A percentile compares a stretch with the other conserved stretches of the same genome.
These are phyloP conservation scores for Archivesica marissinica DNA, from an alignment of 1,140 invertebrate genomes.

Conservation along the genomic window DNA sequence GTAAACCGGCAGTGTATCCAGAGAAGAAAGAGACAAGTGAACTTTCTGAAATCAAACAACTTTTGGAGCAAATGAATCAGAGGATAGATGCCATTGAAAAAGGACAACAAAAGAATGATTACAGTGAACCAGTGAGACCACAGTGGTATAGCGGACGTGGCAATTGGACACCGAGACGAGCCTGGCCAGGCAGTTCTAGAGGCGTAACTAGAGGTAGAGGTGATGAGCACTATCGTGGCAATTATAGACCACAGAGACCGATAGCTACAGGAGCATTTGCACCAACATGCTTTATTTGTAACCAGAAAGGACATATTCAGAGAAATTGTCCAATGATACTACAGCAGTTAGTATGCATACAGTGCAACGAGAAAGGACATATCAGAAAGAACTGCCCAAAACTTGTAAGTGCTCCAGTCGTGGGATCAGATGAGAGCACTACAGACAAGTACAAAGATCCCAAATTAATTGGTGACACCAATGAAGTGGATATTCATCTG, in stretches of 20 bases:
- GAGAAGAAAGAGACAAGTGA: not conserved
- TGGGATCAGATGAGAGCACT: conserved; percentile 23
- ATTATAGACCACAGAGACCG: not conserved
- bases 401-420: conserved; percentile 22
- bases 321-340: conserved; percentile 5
- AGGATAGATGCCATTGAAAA: not conserved
- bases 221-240: not conserved
- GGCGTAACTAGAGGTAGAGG: not conserved
- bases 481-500: conserved; percentile 13
- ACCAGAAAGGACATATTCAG: conserved; percentile 3
- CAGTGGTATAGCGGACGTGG: not conserved
- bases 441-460: not conserved
- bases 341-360: not conserved
- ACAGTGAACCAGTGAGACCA: not conserved
- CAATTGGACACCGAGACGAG: not conserved
- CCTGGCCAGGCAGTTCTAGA: not conserved
- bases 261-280: not conserved
- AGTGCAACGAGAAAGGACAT: conserved; percentile 32
- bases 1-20: conserved; percentile 1
- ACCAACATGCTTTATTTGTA: conserved; percentile 2
- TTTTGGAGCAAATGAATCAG: not conserved
- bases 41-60: not conserved
- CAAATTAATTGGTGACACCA: conserved; percentile 15
- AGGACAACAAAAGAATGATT: not conserved
- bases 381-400: conserved; percentile 25